These are phyloP conservation scores for Lota lota DNA, from an alignment of 2,113 vertebrate genomes.

Conservation along the genomic window DNA sequence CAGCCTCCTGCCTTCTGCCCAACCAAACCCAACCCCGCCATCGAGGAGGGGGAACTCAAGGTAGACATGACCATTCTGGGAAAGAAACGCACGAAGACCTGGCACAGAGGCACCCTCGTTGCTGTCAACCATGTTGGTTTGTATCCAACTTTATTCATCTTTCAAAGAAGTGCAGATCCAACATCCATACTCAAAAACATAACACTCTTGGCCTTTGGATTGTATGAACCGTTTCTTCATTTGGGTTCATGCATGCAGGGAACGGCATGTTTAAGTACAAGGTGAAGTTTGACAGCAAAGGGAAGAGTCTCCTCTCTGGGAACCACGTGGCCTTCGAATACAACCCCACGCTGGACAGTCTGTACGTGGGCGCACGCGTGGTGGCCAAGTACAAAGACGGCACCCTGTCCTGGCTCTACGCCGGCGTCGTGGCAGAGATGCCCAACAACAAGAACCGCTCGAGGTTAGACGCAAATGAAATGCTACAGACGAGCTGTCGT, in stretches of 20 bases:
- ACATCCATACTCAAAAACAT: background rate
- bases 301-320: conserved; percentile 94
- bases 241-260: conserved; percentile 59
- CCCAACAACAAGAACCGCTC: conserved; percentile 93
- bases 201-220: background rate
- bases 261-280: conserved; percentile 85
- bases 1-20: conserved; percentile 55
- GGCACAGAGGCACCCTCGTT: conserved; percentile 89
- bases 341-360: conserved; percentile 82
- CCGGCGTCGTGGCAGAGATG: conserved; percentile 95
- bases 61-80: conserved; percentile 90
- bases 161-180: background rate
- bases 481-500: background rate
- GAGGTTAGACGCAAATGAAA: conserved; percentile 73
- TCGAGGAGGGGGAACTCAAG: conserved; percentile 82
- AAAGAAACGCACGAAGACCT: conserved; percentile 96
- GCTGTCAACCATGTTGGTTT: conserved; percentile 85
- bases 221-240: background rate
- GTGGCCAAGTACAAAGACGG: conserved; percentile 97
- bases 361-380: conserved; percentile 90
- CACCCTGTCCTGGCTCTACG: conserved; percentile 93
- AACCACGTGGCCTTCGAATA: conserved; percentile 96
- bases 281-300: conserved; percentile 97
- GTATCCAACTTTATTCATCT: background rate
- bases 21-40: conserved; percentile 68